These are phyloP conservation scores for Mirounga angustirostris DNA, from an alignment of 2,113 vertebrate species.

Conservation along the genomic window DNA sequence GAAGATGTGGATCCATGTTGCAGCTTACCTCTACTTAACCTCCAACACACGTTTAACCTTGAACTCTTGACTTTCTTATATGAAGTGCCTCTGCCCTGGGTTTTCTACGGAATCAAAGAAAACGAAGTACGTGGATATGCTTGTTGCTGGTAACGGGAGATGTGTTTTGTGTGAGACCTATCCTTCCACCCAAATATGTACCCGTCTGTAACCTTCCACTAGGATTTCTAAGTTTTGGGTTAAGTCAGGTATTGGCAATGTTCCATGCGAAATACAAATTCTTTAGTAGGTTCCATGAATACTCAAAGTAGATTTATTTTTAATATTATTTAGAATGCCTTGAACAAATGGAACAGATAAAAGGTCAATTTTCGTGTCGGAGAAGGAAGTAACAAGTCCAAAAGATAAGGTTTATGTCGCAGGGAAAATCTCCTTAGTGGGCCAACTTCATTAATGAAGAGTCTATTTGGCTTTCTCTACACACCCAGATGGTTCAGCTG, in stretches of 20 bases:
- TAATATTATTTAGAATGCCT: slow-evolving; percentile 14
- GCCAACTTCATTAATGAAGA: not conserved
- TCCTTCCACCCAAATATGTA: not conserved
- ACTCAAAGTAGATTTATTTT: slow-evolving; percentile 25
- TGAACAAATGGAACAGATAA: not conserved
- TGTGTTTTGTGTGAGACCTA: not conserved
- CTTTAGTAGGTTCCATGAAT: not conserved
- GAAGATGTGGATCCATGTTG: not conserved
- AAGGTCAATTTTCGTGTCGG: not conserved
- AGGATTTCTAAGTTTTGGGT: not conserved
- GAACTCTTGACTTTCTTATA: not conserved
- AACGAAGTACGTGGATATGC: not conserved
- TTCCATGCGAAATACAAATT: not conserved
- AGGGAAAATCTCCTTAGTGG: not conserved
- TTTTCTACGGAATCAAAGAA: not conserved
- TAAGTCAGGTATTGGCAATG: not conserved
- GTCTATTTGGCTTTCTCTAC: not conserved
- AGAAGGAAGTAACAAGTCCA: not conserved
- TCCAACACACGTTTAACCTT: not conserved
- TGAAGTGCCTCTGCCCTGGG: not conserved
- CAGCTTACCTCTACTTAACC: not conserved
- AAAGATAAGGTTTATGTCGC: not conserved
- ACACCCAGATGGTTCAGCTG: not conserved
- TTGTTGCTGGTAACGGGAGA: not conserved
- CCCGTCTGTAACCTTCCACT: not conserved